A percentile compares a stretch with the other conserved stretches of the same genome.
Conservation (phyloP, 2,888 invertebrate genomes). For the Julus scandinavius region DNA sequence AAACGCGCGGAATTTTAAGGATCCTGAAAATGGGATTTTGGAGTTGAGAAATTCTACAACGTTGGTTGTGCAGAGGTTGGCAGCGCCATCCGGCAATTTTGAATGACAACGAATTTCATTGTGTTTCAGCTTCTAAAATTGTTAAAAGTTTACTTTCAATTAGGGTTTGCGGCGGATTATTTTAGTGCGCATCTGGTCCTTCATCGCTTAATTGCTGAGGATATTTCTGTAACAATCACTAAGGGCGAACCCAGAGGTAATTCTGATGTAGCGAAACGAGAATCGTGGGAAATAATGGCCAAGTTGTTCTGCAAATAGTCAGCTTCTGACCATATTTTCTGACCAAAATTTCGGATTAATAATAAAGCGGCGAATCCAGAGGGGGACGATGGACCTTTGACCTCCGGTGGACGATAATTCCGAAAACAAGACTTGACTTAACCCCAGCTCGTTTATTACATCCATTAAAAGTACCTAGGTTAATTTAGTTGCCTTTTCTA, state of each 20-base stretch:
- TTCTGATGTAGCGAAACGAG: conserved; percentile 19
- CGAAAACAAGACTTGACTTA: neutral
- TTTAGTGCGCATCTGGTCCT: conserved; percentile 14
- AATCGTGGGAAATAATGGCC: conserved; percentile 33
- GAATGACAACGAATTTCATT: neutral
- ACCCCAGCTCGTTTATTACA: neutral
- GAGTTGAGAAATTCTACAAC: neutral
- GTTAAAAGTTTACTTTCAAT: conserved; percentile 19
- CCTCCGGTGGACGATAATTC: conserved; percentile 4
- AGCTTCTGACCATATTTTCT: neutral
- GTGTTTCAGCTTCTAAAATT: neutral
- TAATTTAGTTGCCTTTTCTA: neutral
- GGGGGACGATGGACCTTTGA: neutral
- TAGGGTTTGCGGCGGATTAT: conserved; percentile 11
- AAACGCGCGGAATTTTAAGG: neutral
- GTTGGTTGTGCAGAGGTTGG: neutral
- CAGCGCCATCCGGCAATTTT: neutral
- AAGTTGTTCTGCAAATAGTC: neutral
- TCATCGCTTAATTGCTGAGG: conserved; percentile 23
- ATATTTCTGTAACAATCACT: conserved; percentile 27
- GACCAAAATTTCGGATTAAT: conserved; percentile 18
- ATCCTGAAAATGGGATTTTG: neutral
- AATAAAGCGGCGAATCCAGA: conserved; percentile 11
- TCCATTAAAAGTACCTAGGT: neutral
- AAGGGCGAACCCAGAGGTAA: conserved; percentile 26